Percentiles rank a stretch among this genome's conserved stretches.
Evolutionary conservation across 2,113 vertebrate species (phyloP).

Genomic region (Poeciliopsis occidentalis): DNA sequence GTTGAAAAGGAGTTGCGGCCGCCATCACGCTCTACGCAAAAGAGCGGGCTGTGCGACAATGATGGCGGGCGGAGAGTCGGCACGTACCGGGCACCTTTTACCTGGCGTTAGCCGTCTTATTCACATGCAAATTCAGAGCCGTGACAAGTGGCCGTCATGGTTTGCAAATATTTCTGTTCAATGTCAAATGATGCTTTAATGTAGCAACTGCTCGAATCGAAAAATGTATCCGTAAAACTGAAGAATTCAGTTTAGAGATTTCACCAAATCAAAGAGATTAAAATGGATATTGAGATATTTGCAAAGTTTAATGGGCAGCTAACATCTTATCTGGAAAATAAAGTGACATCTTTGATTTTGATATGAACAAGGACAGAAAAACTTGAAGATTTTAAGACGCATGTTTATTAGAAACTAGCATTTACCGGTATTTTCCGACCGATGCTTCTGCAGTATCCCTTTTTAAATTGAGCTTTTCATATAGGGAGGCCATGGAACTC

Average conservation of each 20-base stretch:
- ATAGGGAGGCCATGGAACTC: neutral
- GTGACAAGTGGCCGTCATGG: constrained; percentile 1
- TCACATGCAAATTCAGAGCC: constrained; percentile 62
- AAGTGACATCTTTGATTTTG: neutral
- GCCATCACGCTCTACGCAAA: constrained; percentile 73
- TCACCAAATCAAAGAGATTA: neutral
- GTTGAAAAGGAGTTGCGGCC: constrained; percentile 58
- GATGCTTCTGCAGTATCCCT: neutral
- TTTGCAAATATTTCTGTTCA: constrained; percentile 50
- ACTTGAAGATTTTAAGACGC: neutral
- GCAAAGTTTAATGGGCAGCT: neutral
- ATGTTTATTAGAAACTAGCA: neutral
- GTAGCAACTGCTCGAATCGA: neutral
- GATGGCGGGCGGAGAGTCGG: constrained; percentile 37
- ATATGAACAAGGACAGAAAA: neutral
- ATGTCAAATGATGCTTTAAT: constrained; percentile 7
- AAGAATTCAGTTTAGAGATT: neutral
- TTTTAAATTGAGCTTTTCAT: neutral
- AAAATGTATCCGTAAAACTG: neutral
- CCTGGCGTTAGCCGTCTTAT: constrained; percentile 37
- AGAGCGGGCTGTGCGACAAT: constrained; percentile 54
- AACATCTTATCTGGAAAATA: neutral
- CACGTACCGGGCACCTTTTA: constrained; percentile 15
- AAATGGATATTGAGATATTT: neutral
- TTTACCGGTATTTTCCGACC: neutral